These are phyloP conservation scores for Poeciliopsis infans DNA, from an alignment of 2,797 vertebrate species.

Conservation along the genomic window DNA sequence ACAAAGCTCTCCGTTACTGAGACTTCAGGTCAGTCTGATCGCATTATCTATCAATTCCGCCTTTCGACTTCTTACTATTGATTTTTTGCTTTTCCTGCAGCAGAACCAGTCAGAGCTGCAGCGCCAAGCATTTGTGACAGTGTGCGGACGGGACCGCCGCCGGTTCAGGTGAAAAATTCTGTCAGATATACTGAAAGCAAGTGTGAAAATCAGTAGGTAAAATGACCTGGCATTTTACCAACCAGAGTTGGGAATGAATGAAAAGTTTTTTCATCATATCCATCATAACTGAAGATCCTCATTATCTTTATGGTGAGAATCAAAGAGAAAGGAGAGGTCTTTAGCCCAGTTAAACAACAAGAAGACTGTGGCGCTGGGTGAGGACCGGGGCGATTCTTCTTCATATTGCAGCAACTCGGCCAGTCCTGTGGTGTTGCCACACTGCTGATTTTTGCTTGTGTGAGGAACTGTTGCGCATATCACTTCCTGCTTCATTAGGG, in stretches of 20 bases:
- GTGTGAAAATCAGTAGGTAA: background rate
- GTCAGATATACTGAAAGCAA: no score
- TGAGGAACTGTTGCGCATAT: slow-evolving; percentile 3
- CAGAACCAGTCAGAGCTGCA: background rate
- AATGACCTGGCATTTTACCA: background rate
- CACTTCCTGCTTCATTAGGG: slow-evolving; percentile 32
- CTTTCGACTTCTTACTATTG: background rate
- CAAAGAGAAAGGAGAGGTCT: background rate
- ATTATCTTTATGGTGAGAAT: background rate
- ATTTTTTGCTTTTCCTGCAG: slow-evolving; percentile 17
- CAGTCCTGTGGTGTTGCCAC: slow-evolving; percentile 20
- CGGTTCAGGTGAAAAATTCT: slow-evolving; percentile 56
- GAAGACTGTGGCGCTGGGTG: background rate
- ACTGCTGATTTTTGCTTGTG: background rate
- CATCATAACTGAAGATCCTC: no score
- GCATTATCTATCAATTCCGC: background rate
- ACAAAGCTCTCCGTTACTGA: slow-evolving; percentile 3
- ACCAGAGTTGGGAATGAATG: background rate
- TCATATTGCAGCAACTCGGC: slow-evolving; percentile 21
- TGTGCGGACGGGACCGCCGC: slow-evolving; percentile 34
- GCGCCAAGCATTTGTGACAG: background rate
- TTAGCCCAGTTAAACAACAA: background rate
- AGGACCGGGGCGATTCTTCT: background rate
- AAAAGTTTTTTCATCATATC: background rate
- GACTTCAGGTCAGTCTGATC: slow-evolving; percentile 28